These are phyloP conservation scores for Montipora capitata DNA, from an alignment of 92 coral and sea anemone species.

Conservation along the genomic window DNA sequence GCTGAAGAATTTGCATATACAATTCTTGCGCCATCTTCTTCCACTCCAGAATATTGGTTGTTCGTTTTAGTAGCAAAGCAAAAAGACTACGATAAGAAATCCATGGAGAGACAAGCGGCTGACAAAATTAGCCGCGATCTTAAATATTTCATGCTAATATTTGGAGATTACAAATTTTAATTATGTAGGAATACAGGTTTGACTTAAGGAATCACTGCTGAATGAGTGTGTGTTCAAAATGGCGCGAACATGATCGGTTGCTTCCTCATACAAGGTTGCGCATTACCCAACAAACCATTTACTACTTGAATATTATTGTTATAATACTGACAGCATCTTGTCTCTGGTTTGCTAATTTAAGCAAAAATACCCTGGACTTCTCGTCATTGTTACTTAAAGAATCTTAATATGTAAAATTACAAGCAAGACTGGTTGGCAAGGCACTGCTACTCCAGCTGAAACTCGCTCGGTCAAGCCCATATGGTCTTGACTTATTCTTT, in stretches of 20 bases:
- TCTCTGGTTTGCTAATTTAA: no score
- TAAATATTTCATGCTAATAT: conserved; percentile 95
- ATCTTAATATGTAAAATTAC: neutral
- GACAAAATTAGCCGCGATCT: conserved; percentile 85
- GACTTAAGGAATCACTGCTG: conserved; percentile 43
- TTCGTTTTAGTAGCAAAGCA: conserved; percentile 10
- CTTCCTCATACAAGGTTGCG: neutral
- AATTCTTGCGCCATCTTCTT: neutral
- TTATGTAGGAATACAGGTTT: conserved; percentile 85
- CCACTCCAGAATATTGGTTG: conserved; percentile 2
- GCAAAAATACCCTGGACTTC: no score
- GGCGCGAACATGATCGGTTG: conserved; percentile 19
- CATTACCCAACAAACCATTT: no score
- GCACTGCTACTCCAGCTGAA: no score
- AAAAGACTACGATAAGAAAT: conserved; percentile 36
- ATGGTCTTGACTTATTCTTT: no score
- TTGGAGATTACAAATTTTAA: conserved; percentile 94
- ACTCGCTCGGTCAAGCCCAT: no score
- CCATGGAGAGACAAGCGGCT: conserved; percentile 48
- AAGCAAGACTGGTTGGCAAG: neutral
- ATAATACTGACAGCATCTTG: neutral
- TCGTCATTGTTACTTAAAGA: neutral
- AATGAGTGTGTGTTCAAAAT: conserved; percentile 20
- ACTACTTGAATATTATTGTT: no score
- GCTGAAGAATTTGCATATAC: neutral